A percentile compares a stretch with the other conserved stretches of the same genome.
phyloP scores from a whole-genome alignment of 2,797 vertebrate genomes.

The Aplochiton taeniatus region DNA sequence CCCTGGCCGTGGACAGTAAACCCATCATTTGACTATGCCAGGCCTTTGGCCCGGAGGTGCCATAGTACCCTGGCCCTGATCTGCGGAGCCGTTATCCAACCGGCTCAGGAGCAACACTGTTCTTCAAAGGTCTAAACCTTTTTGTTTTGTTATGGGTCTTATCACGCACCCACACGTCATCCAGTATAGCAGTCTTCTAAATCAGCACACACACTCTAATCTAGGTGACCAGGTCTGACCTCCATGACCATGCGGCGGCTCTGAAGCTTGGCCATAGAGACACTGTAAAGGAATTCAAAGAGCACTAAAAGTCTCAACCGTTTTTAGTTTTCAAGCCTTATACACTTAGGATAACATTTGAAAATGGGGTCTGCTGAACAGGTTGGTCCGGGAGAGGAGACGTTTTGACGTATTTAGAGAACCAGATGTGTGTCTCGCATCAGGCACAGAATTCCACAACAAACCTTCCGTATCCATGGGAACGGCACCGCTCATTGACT shows the following conservation, averaged over 20 bases:
- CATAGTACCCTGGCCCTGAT: background rate
- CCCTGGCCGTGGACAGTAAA: conserved; percentile 32
- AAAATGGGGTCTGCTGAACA: conserved; percentile 21
- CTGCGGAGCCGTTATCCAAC: conserved; percentile 24
- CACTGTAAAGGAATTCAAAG: no score
- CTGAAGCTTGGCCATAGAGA: no score
- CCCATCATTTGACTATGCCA: conserved; percentile 11
- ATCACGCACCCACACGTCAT: background rate
- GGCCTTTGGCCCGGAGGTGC: background rate
- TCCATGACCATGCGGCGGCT: no score
- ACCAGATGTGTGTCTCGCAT: conserved; percentile 49
- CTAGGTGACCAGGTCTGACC: no score
- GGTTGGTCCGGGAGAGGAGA: background rate
- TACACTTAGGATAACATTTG: conserved; percentile 24
- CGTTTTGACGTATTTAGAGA: conserved; percentile 19
- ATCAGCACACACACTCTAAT: conserved; percentile 12
- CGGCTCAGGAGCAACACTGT: background rate
- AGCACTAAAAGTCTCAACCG: no score
- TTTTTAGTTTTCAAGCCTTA: no score
- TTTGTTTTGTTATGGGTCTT: no score
- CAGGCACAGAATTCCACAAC: conserved; percentile 41
- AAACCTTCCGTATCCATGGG: conserved; percentile 33
- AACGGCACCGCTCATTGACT: conserved; percentile 23
- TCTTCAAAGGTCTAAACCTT: background rate
- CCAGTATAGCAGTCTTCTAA: background rate